These are phyloP conservation scores for Geotrupes spiniger DNA, from an alignment of 2,888 invertebrate species.

Conservation along the genomic window DNA sequence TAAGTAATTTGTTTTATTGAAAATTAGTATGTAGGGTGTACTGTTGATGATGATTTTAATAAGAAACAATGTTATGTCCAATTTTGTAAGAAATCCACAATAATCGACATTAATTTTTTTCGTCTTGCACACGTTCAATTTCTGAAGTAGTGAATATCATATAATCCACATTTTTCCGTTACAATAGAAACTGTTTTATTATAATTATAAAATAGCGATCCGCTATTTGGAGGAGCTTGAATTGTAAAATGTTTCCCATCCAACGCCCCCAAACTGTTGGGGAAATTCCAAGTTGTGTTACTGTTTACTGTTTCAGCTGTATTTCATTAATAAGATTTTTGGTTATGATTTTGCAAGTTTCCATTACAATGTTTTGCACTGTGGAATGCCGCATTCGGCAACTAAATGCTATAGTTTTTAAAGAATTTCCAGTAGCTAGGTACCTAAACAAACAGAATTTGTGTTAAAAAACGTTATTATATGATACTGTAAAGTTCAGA, in stretches of 20 bases:
- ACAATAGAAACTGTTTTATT: slow-evolving; percentile 11
- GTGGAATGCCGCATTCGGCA: slow-evolving; percentile 22
- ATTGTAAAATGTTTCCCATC: slow-evolving; percentile 9
- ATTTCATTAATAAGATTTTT: slow-evolving; percentile 4
- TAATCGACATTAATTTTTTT: slow-evolving; percentile 15
- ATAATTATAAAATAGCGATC: slow-evolving; percentile 10
- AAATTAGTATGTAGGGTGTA: neutral
- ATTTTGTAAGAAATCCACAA: no score
- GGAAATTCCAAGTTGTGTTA: slow-evolving; percentile 9
- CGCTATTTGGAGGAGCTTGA: slow-evolving; percentile 10
- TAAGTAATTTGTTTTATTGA: neutral
- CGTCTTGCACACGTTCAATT: slow-evolving; percentile 24
- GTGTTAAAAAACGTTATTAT: neutral
- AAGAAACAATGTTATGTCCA: no score
- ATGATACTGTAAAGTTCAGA: neutral
- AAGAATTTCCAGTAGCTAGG: slow-evolving; percentile 7
- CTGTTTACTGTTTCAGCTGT: slow-evolving; percentile 5
- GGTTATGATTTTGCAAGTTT: slow-evolving; percentile 19
- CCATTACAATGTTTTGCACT: slow-evolving; percentile 21
- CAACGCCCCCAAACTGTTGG: slow-evolving; percentile 7
- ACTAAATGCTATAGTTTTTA: slow-evolving; percentile 3
- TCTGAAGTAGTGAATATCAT: slow-evolving; percentile 19
- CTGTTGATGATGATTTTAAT: no score
- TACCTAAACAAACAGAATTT: slow-evolving; percentile 23
- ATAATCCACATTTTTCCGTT: slow-evolving; percentile 14